Percentiles rank a stretch among this genome's conserved stretches.
Evolutionary conservation across 2,888 invertebrate genomes (phyloP).

Genomic region (Andrena chrysosceles): DNA sequence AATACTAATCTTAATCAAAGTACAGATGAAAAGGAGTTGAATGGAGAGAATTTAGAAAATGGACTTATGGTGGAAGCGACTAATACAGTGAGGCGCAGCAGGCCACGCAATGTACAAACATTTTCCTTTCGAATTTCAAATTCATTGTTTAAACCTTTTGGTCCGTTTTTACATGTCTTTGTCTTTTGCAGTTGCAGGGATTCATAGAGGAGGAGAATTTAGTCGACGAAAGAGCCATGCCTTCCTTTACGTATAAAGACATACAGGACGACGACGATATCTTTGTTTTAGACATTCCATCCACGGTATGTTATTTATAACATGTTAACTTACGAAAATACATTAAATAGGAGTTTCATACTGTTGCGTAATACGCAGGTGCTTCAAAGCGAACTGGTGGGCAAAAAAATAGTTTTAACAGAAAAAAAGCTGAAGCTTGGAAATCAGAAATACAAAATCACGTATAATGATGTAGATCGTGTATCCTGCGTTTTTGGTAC

Average conservation of each 20-base stretch:
- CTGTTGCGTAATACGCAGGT: constrained; percentile 2
- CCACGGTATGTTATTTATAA: constrained; percentile 52
- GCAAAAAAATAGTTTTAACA: constrained; percentile 60
- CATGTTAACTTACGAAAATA: not conserved
- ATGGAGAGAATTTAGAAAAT: not conserved
- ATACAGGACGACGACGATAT: constrained; percentile 68
- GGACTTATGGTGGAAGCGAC: not conserved
- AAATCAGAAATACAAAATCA: constrained; percentile 55
- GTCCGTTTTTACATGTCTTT: not conserved
- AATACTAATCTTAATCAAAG: not conserved
- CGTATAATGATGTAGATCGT: constrained; percentile 36
- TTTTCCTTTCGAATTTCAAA: not conserved
- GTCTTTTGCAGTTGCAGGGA: constrained; percentile 64
- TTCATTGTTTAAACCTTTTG: not conserved
- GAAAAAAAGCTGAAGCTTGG: constrained; percentile 64
- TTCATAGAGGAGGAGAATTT: constrained; percentile 61
- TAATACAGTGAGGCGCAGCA: not conserved
- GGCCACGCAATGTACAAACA: constrained; percentile 41
- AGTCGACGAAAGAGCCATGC: constrained; percentile 9
- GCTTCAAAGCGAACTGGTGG: constrained; percentile 44
- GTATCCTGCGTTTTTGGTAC: constrained; percentile 64
- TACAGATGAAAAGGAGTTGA: not conserved
- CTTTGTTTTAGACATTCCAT: constrained; percentile 73
- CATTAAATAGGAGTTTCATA: not conserved
- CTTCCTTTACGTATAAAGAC: constrained; percentile 51